These are phyloP conservation scores for Macropus fuliginosus DNA, from an alignment of 2,797 vertebrate genomes.

Conservation along the genomic window DNA sequence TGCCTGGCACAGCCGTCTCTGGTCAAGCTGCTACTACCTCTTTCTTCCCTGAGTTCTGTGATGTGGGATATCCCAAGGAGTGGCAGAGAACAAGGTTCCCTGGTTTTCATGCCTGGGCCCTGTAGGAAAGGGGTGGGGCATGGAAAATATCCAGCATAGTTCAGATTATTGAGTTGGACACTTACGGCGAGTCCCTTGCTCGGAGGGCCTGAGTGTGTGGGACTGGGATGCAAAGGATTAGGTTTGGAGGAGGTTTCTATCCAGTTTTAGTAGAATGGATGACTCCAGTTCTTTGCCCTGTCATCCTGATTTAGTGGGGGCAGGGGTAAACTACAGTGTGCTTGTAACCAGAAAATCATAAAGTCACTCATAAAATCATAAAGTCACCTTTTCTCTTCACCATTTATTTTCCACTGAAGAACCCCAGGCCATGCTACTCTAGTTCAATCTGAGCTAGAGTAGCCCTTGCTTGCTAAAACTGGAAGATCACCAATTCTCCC, in stretches of 20 bases:
- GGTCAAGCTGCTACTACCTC: slow-evolving; percentile 41
- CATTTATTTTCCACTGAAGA: not conserved
- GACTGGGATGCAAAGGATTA: not conserved
- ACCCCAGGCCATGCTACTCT: slow-evolving; percentile 32
- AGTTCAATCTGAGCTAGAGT: slow-evolving; percentile 24
- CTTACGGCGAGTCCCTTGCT: not conserved
- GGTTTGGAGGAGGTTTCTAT: not conserved
- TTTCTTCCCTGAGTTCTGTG: slow-evolving; percentile 43
- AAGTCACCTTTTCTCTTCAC: not conserved
- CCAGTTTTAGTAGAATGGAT: slow-evolving; percentile 43
- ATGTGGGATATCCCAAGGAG: not conserved
- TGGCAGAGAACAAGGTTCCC: slow-evolving; percentile 36
- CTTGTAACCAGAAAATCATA: slow-evolving; percentile 31
- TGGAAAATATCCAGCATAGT: slow-evolving; percentile 1
- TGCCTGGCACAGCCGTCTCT: slow-evolving; percentile 43
- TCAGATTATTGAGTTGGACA: slow-evolving; percentile 43
- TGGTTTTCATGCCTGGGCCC: not conserved
- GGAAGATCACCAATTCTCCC: slow-evolving; percentile 13
- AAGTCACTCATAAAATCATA: slow-evolving; percentile 44
- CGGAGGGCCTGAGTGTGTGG: not conserved
- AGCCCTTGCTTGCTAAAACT: slow-evolving; percentile 25
- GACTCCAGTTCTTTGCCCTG: slow-evolving; percentile 41
- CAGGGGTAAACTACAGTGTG: not conserved
- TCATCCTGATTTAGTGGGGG: not conserved
- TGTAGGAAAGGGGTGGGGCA: not conserved